These are phyloP conservation scores for Eupithecia centaureata DNA, from an alignment of 2,888 invertebrate species.

Conservation along the genomic window DNA sequence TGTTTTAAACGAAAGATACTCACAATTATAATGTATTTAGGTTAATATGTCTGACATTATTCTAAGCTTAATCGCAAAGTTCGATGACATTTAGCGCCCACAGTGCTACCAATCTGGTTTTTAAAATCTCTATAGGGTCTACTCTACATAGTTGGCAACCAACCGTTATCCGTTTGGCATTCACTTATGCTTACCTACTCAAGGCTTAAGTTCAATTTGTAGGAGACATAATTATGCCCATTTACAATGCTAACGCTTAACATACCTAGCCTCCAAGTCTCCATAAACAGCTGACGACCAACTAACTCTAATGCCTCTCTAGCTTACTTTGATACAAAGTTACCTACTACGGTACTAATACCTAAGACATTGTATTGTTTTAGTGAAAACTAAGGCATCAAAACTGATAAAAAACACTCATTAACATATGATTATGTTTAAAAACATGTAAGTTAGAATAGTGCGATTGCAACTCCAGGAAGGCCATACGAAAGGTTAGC, in stretches of 20 bases:
- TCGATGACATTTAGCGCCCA: constrained; percentile 33
- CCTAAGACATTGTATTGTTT: background rate
- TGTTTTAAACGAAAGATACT: constrained; percentile 18
- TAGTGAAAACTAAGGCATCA: background rate
- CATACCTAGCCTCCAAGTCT: constrained; percentile 2
- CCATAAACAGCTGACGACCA: constrained; percentile 1
- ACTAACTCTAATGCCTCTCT: background rate
- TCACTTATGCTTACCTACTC: constrained; percentile 11
- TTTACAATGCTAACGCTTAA: background rate
- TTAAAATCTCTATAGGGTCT: constrained; percentile 10
- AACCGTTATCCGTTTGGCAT: constrained; percentile 24
- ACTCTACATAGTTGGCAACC: constrained; percentile 7
- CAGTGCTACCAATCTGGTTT: constrained; percentile 30
- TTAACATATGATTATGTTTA: background rate
- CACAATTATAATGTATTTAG: constrained; percentile 30
- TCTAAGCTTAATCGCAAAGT: constrained; percentile 32
- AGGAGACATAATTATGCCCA: constrained; percentile 10
- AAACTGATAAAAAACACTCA: background rate
- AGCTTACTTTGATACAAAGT: background rate
- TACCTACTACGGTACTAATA: background rate
- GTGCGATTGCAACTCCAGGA: background rate
- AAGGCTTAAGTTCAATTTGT: constrained; percentile 11
- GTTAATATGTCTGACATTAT: constrained; percentile 37
- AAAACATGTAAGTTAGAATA: background rate
- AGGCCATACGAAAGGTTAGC: constrained; percentile 7